A percentile compares a stretch with the other conserved stretches of the same genome.
phyloP scores from a whole-genome alignment of 2,113 vertebrate genomes.

The Piprites chloris region DNA sequence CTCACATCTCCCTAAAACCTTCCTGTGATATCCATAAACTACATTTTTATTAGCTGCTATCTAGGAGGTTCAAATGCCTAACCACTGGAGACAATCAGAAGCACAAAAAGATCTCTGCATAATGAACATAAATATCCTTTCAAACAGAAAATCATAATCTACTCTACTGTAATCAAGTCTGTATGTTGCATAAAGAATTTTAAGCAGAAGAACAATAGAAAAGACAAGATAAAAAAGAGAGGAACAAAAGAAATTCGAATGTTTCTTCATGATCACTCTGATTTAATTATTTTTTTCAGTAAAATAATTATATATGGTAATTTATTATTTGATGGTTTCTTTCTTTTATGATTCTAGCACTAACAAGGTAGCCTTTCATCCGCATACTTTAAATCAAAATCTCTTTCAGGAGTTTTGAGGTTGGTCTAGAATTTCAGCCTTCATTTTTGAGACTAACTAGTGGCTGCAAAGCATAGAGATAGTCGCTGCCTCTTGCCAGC shows the following conservation, averaged over 20 bases:
- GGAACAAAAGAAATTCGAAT: constrained; percentile 41
- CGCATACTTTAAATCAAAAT: not conserved
- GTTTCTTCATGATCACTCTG: constrained; percentile 12
- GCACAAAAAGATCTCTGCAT: constrained; percentile 67
- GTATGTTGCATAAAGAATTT: constrained; percentile 71
- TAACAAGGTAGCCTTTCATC: not conserved
- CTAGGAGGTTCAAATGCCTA: constrained; percentile 63
- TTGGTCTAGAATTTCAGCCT: not conserved
- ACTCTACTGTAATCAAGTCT: constrained; percentile 68
- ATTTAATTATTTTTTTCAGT: constrained; percentile 49
- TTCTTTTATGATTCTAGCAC: not conserved
- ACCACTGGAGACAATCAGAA: constrained; percentile 67
- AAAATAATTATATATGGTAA: constrained; percentile 47
- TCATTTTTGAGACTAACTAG: not conserved
- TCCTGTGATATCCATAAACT: constrained; percentile 25
- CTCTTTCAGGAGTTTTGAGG: not conserved
- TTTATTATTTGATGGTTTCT: constrained; percentile 36
- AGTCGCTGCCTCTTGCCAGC: not conserved
- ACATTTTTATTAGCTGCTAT: constrained; percentile 68
- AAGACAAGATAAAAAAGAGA: constrained; percentile 6
- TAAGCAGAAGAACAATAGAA: constrained; percentile 53
- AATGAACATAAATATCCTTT: constrained; percentile 77
- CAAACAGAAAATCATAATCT: constrained; percentile 72
- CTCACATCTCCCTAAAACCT: constrained; percentile 55
- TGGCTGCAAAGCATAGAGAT: not conserved